phyloP scores from a whole-genome alignment of 1,140 invertebrate genomes.

The Triops cancriformis region DNA sequence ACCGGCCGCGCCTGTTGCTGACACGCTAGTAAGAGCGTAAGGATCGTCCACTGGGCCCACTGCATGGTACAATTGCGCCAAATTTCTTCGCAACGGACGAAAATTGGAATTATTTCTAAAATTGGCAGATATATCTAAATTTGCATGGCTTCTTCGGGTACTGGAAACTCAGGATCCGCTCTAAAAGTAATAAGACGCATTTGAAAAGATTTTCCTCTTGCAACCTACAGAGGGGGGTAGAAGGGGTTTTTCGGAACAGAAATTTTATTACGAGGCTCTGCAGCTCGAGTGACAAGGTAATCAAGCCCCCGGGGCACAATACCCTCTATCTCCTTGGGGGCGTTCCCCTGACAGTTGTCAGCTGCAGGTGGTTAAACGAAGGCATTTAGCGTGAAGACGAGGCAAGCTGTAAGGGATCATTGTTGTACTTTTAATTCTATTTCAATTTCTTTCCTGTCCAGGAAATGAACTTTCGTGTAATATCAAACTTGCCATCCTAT shows the following conservation, averaged over 20 bases:
- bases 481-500: no score
- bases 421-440: not conserved
- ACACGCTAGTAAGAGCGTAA: not conserved
- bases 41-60: not conserved
- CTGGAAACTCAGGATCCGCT: not conserved
- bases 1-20: not conserved
- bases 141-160: not conserved
- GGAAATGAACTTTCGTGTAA: not conserved
- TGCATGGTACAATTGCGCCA: not conserved
- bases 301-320: not conserved
- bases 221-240: not conserved
- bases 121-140: not conserved
- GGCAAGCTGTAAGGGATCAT: not conserved
- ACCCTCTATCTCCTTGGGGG: not conserved
- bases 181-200: not conserved
- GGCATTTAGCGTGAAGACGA: not conserved
- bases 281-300: slow-evolving; percentile 9
- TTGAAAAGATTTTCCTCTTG: not conserved
- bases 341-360: not conserved
- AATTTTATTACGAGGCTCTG: not conserved
- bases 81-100: not conserved
- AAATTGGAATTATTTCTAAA: not conserved
- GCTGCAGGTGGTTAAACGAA: not conserved
- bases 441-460: not conserved
- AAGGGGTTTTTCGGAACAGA: not conserved